Conservation (phyloP, 2,113 vertebrate genomes). For the Gobius niger region DNA sequence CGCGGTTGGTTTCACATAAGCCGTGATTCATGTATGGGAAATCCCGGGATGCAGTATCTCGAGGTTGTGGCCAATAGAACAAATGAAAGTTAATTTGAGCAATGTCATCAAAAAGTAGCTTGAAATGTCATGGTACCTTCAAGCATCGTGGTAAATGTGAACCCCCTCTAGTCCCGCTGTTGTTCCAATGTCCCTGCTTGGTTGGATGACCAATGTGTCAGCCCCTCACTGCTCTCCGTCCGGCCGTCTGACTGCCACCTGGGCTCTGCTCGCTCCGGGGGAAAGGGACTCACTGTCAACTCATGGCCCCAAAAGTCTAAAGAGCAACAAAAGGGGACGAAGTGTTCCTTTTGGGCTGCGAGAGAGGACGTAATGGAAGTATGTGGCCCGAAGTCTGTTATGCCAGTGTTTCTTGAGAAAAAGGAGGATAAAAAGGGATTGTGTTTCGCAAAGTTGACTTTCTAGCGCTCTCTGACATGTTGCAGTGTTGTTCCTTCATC, state of each 20-base stretch:
- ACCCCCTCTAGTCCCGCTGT: slow-evolving; percentile 40
- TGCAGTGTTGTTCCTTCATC: no score
- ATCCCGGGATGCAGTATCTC: neutral
- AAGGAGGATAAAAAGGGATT: no score
- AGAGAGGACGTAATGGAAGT: no score
- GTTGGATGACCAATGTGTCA: slow-evolving; percentile 52
- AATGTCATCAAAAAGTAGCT: no score
- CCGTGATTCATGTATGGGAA: neutral
- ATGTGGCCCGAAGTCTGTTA: no score
- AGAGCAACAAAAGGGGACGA: neutral
- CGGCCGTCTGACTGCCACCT: slow-evolving; percentile 65
- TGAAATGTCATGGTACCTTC: no score
- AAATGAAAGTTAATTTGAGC: no score
- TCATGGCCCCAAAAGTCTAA: slow-evolving; percentile 21
- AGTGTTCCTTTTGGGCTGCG: no score
- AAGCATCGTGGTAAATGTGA: no score
- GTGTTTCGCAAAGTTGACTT: no score
- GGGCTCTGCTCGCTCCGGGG: slow-evolving; percentile 69
- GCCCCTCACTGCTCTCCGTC: slow-evolving; percentile 49
- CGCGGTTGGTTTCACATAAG: neutral
- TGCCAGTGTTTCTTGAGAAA: no score
- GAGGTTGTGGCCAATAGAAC: neutral
- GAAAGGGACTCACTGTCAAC: slow-evolving; percentile 58
- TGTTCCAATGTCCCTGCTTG: slow-evolving; percentile 19
- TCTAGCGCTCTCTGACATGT: no score